A percentile compares a stretch with the other conserved stretches of the same genome.
Conservation (phyloP, 2,113 vertebrate genomes). For the Pitta sordida region DNA sequence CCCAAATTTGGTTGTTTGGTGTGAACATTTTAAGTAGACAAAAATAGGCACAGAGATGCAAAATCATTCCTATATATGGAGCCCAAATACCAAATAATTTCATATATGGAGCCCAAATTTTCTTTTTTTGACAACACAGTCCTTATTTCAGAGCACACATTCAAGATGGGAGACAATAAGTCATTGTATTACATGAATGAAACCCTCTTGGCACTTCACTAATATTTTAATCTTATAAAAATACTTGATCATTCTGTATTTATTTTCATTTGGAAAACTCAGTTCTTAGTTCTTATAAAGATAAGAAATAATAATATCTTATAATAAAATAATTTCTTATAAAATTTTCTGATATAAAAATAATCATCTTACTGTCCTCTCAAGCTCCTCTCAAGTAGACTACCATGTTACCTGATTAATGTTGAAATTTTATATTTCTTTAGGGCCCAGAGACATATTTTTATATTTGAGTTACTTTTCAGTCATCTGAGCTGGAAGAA, state of each 20-base stretch:
- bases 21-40: background rate
- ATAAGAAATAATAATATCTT: no score
- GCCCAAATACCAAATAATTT: background rate
- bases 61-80: background rate
- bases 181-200: background rate
- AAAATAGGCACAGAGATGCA: background rate
- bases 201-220: background rate
- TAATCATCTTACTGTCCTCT: background rate
- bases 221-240: background rate
- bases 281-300: no score
- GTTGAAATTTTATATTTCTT: constrained; percentile 9
- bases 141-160: background rate
- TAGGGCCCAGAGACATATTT: constrained; percentile 24
- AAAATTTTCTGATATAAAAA: no score
- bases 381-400: background rate
- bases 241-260: background rate
- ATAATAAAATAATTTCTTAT: no score
- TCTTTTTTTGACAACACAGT: background rate
- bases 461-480: constrained; percentile 8
- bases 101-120: background rate
- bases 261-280: background rate
- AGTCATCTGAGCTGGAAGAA: background rate
- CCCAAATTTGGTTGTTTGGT: background rate
- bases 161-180: background rate
- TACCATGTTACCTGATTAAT: background rate